Evolutionary conservation across 2,888 invertebrate species (phyloP), one percentile per base, ranked within the genome.

Genomic region (Heterodera filipjevi): DNA sequence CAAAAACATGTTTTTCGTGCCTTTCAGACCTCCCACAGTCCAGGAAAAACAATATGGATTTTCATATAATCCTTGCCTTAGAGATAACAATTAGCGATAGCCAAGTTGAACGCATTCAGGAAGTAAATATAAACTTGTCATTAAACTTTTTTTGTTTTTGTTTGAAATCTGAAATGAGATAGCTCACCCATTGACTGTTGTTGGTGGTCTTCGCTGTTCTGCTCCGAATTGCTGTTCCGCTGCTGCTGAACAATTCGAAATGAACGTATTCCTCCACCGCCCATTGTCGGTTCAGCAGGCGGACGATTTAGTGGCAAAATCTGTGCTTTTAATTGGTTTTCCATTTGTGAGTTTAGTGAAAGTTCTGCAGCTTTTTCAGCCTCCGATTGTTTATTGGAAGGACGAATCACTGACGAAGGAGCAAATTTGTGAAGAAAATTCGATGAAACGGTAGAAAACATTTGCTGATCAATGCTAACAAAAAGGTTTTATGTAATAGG

Each of bases 211-310:
- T 3, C 27, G 66, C 27, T 66, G 66, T 66, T 27, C 66, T 66
- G 27, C 1, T 8, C n/a, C 27, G 59, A 22, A 16, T 68, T 19
- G 68, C 3, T 27, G 10, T 32, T 32, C 22, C 33, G 22, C 5
- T 68, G 22, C 5, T 68, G 68, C 33, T 68, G 68, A 35, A 68
- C 68, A 68, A 68, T 68, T 19, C 68, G 68, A 33, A 68, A 14
- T 68, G 68, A 68, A 3, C 68, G 68, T 0, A 68, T 12, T 35
- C 30, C 32, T 6, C 19, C 19, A n/a, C n/a, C n/a, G n/a, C n/a
- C n/a, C n/a, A n/a, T n/a, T 33, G 22, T 12, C 68, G 32, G 33
- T 22, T 68, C 33, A 32, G 19, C 33, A 33, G 68, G 8, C 3
- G 33, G 33, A 12, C 19, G 22, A 32, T 32, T 32, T 68, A 16